These are phyloP conservation scores for Epizoanthus ramosus DNA, from an alignment of 92 coral and sea anemone genomes.

Conservation along the genomic window DNA sequence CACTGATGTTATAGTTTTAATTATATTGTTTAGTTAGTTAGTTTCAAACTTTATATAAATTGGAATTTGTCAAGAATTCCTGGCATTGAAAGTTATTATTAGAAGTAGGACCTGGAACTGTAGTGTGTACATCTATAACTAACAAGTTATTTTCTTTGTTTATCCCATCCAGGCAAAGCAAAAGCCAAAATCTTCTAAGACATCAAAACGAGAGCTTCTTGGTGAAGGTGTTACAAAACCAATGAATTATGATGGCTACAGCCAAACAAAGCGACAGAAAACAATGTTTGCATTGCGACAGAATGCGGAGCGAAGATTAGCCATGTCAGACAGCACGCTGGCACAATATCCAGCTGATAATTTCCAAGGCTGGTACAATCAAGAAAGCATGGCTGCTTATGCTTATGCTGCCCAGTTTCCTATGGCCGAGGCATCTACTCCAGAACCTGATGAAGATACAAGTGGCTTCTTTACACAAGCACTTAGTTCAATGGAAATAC, in stretches of 20 bases:
- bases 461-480: conserved; percentile 67
- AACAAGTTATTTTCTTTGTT: background rate
- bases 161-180: conserved; percentile 64
- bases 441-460: conserved; percentile 67
- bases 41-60: no score
- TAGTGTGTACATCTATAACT: background rate
- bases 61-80: no score
- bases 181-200: conserved; percentile 69
- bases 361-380: conserved; percentile 65
- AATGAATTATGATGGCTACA: conserved; percentile 50
- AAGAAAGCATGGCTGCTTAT: conserved; percentile 60
- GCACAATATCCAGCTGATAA: conserved; percentile 40
- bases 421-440: conserved; percentile 88
- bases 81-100: no score
- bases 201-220: conserved; percentile 87
- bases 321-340: conserved; percentile 50
- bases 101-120: background rate
- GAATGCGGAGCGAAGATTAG: conserved; percentile 71
- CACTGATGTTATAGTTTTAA: no score
- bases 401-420: conserved; percentile 62
- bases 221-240: conserved; percentile 95
- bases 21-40: no score
- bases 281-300: conserved; percentile 73
- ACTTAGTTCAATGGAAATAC: conserved; percentile 87
- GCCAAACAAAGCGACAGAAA: conserved; percentile 59